Evolutionary conservation across 2,113 vertebrate genomes (phyloP).

Genomic region (Coptodon rendalli): DNA sequence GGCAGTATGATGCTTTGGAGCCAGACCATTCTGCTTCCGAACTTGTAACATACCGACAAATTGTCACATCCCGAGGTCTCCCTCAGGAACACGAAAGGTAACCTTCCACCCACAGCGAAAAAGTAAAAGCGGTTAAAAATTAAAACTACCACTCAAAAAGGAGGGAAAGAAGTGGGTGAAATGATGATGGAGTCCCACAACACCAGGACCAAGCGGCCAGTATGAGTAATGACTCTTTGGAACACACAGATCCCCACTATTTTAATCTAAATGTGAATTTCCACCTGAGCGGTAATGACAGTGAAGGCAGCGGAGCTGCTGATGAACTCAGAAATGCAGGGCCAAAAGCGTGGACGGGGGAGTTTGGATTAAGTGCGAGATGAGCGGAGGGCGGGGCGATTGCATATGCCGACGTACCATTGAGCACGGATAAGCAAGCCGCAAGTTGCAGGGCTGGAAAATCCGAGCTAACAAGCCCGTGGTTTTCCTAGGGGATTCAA

Average conservation of each 20-base stretch:
- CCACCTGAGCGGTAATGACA: rapidly evolving
- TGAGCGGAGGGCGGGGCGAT: rapidly evolving
- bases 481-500: rapidly evolving
- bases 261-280: background rate
- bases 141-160: background rate
- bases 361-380: rapidly evolving
- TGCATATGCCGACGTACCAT: rapidly evolving
- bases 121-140: background rate
- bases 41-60: rapidly evolving
- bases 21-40: rapidly evolving
- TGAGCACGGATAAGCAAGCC: rapidly evolving
- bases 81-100: background rate
- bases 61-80: rapidly evolving
- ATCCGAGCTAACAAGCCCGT: background rate
- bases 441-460: background rate
- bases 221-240: background rate
- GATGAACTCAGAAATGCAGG: rapidly evolving
- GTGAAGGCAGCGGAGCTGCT: background rate
- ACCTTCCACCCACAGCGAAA: rapidly evolving
- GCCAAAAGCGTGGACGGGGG: background rate
- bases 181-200: background rate
- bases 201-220: rapidly evolving
- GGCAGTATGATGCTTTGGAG: background rate
- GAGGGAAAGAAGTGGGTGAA: background rate
- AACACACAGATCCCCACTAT: background rate